Conservation (phyloP, 2,113 vertebrate genomes). For the Brevimyrus niger region DNA sequence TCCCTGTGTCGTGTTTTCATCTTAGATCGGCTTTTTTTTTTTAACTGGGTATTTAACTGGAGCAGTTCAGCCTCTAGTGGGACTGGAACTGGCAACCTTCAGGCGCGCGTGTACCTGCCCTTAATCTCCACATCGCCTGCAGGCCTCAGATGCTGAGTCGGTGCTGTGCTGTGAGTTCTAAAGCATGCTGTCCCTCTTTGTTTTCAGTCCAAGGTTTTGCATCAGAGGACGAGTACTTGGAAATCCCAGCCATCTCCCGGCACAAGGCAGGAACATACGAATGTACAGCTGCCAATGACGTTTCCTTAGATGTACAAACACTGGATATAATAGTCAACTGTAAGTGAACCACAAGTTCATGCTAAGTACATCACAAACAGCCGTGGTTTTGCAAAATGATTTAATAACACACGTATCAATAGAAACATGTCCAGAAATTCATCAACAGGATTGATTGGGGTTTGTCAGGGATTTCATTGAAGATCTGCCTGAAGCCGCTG, state of each 20-base stretch:
- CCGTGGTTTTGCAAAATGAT: no score
- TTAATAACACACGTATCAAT: background rate
- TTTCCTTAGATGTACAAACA: constrained; percentile 75
- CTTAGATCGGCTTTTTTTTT: background rate
- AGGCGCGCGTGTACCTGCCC: background rate
- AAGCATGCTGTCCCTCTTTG: constrained; percentile 3
- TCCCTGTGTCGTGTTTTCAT: background rate
- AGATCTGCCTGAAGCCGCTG: background rate
- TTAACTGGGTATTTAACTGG: background rate
- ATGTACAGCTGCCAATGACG: constrained; percentile 87
- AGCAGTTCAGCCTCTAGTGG: background rate
- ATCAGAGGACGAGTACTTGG: constrained; percentile 86
- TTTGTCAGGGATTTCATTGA: background rate
- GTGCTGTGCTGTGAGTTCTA: constrained; percentile 4
- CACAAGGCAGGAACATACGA: constrained; percentile 85
- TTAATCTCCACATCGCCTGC: background rate
- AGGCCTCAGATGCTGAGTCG: background rate
- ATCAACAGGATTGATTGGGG: background rate
- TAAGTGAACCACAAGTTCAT: constrained; percentile 57
- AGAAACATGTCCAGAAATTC: background rate
- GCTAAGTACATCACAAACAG: background rate
- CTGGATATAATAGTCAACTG: constrained; percentile 93
- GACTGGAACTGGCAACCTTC: background rate
- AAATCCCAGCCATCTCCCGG: constrained; percentile 83
- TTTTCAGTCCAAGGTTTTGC: constrained; percentile 69